Evolutionary conservation across 2,113 vertebrate species (phyloP).

Genomic region (Smithornis capensis): DNA sequence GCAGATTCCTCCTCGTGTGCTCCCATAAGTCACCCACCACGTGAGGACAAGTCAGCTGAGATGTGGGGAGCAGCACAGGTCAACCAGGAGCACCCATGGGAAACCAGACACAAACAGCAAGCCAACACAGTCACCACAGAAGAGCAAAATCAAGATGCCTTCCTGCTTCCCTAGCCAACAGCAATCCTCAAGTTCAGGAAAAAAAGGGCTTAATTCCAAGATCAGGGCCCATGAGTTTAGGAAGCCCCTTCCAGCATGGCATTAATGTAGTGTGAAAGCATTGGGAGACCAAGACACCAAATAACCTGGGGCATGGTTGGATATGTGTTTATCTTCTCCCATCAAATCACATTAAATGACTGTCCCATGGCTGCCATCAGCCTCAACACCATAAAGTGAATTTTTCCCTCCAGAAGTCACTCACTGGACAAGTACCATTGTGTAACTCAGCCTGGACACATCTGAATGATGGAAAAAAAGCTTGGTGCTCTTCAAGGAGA

Average conservation of each 20-base stretch:
- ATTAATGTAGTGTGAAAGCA: not conserved
- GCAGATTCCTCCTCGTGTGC: not conserved
- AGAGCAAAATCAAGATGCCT: not conserved
- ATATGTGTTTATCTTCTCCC: not conserved
- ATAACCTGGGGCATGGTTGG: not conserved
- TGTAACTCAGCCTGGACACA: not conserved
- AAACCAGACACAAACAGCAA: not conserved
- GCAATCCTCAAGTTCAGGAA: not conserved
- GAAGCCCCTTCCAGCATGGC: not conserved
- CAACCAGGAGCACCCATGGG: not conserved
- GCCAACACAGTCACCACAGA: not conserved
- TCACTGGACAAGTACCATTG: not conserved
- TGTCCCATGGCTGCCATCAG: not conserved
- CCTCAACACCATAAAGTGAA: not conserved
- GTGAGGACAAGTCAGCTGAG: not conserved
- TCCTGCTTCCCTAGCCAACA: not conserved
- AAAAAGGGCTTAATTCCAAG: not conserved
- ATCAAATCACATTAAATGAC: not conserved
- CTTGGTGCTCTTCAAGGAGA: not conserved
- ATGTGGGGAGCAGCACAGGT: not conserved
- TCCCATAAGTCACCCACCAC: not conserved
- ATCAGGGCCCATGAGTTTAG: rapidly evolving
- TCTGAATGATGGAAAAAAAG: not conserved
- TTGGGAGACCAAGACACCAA: not conserved
- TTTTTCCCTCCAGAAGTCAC: not conserved